These are phyloP conservation scores for Drosophila neotestacea DNA, from an alignment of 2,888 invertebrate species.

Conservation along the genomic window DNA sequence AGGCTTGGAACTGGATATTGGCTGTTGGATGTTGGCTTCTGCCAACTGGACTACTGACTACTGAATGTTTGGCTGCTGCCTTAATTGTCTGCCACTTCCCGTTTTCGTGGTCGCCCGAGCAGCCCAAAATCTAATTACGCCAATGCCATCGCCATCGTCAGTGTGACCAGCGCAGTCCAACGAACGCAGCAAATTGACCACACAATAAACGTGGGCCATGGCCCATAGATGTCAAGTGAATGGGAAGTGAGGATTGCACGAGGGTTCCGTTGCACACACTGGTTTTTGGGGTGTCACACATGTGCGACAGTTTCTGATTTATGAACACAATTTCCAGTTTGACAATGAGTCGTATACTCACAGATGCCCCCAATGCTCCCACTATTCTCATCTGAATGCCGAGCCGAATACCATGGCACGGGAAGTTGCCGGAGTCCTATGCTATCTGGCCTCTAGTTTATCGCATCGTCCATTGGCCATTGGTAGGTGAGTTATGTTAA, in stretches of 20 bases:
- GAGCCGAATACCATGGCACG: neutral
- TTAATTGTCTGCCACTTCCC: slow-evolving; percentile 77
- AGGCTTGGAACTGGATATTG: slow-evolving; percentile 34
- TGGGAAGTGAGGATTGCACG: neutral
- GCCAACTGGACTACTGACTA: slow-evolving; percentile 22
- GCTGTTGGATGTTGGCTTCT: slow-evolving; percentile 5
- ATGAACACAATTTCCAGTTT: slow-evolving; percentile 79
- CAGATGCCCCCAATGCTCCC: slow-evolving; percentile 11
- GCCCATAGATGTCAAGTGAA: neutral
- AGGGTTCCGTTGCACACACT: slow-evolving; percentile 25
- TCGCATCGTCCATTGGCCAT: slow-evolving; percentile 50
- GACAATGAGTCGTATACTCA: slow-evolving; percentile 65
- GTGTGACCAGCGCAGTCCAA: slow-evolving; percentile 41
- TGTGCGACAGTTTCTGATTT: slow-evolving; percentile 78
- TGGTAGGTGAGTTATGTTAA: slow-evolving; percentile 73
- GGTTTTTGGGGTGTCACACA: slow-evolving; percentile 67
- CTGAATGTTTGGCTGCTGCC: slow-evolving; percentile 43
- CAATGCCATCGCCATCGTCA: slow-evolving; percentile 18
- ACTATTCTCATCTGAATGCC: neutral
- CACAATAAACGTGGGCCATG: slow-evolving; percentile 67
- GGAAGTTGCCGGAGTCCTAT: slow-evolving; percentile 18
- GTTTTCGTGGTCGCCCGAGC: slow-evolving; percentile 65
- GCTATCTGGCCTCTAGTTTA: slow-evolving; percentile 64
- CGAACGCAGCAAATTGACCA: slow-evolving; percentile 75
- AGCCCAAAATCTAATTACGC: slow-evolving; percentile 60